These are phyloP conservation scores for Dicranocentrus wangi DNA, from an alignment of 2,888 invertebrate genomes.

Conservation along the genomic window DNA sequence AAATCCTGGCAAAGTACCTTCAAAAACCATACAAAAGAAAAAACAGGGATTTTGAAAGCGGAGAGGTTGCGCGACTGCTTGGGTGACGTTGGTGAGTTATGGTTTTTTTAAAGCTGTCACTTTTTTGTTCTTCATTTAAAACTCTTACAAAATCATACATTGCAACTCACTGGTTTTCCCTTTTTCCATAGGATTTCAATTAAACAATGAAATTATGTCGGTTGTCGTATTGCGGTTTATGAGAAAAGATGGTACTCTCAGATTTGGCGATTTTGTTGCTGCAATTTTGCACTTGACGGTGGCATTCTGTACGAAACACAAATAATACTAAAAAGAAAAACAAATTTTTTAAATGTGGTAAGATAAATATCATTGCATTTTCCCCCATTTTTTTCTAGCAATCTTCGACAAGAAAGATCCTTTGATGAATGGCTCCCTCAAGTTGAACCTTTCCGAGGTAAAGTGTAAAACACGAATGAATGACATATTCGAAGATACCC, in stretches of 20 bases:
- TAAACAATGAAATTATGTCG: slow-evolving; percentile 88
- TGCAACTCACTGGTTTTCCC: slow-evolving; percentile 11
- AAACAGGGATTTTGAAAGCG: slow-evolving; percentile 90
- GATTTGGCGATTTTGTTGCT: slow-evolving; percentile 93
- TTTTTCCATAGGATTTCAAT: slow-evolving; percentile 81
- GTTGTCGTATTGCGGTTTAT: slow-evolving; percentile 89
- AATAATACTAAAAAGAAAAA: too few relatives aligned
- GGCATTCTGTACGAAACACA: slow-evolving; percentile 84
- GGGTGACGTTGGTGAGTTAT: slow-evolving; percentile 83
- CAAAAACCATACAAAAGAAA: slow-evolving; percentile 91
- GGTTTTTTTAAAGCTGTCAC: background rate
- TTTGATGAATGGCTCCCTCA: slow-evolving; percentile 86
- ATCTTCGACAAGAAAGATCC: slow-evolving; percentile 86
- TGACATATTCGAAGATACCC: background rate
- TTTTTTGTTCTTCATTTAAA: background rate
- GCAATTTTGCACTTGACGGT: slow-evolving; percentile 90
- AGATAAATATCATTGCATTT: too few relatives aligned
- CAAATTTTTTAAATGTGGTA: too few relatives aligned
- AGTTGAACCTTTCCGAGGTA: slow-evolving; percentile 80
- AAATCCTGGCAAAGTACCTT: slow-evolving; percentile 94
- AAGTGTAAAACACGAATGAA: background rate
- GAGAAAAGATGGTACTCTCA: slow-evolving; percentile 92
- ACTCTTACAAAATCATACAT: background rate
- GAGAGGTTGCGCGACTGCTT: slow-evolving; percentile 89
- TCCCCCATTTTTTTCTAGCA: slow-evolving; percentile 78